Conservation (phyloP, 2,888 invertebrate genomes). For the Caenorhabditis sinica region DNA sequence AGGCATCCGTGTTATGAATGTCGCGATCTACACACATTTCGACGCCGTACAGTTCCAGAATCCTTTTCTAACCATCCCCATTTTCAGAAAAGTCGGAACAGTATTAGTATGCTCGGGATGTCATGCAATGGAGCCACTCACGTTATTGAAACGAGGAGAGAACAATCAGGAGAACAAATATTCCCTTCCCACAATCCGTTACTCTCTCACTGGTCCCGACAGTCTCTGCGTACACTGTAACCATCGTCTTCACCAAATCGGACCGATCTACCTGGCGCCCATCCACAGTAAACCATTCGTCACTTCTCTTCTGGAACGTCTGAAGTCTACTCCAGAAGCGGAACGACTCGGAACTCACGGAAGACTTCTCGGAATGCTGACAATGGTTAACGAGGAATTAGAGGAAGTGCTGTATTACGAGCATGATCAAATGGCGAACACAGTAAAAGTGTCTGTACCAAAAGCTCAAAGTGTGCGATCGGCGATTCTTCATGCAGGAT, state of each 20-base stretch:
- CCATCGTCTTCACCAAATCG: constrained; percentile 88
- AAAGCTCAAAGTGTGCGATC: constrained; percentile 87
- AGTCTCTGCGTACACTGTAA: constrained; percentile 78
- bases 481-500: constrained; percentile 91
- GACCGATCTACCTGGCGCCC: constrained; percentile 95
- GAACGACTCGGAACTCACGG: constrained; percentile 88
- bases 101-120: constrained; percentile 95
- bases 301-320: constrained; percentile 86
- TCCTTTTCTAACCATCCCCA: too few relatives aligned
- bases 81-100: constrained; percentile 90
- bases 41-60: too few relatives aligned
- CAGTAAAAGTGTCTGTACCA: constrained; percentile 84
- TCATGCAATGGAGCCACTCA: constrained; percentile 90
- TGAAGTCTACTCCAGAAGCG: constrained; percentile 80
- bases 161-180: constrained; percentile 46
- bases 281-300: constrained; percentile 92
- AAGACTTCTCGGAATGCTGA: constrained; percentile 90
- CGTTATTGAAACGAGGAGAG: constrained; percentile 86
- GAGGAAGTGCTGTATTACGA: constrained; percentile 90
- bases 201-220: constrained; percentile 58
- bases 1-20: too few relatives aligned
- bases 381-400: constrained; percentile 90
- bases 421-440: constrained; percentile 89
- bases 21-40: too few relatives aligned
- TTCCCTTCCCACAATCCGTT: constrained; percentile 50